Conservation (phyloP, 2,888 invertebrate species). For the Dasysyrphus albostriatus region DNA sequence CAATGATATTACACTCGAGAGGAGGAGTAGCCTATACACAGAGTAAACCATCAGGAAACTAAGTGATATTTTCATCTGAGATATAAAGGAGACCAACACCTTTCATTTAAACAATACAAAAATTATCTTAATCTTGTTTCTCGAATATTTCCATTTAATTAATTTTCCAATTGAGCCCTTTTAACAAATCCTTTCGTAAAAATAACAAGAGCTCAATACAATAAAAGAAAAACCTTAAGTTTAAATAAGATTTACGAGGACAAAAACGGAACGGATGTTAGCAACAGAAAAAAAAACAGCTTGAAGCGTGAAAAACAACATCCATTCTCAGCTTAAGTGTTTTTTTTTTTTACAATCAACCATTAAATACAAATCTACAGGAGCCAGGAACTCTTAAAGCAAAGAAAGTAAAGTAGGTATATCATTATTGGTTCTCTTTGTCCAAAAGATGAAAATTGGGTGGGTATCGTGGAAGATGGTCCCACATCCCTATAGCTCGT, state of each 20-base stretch:
- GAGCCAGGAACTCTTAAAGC: slow-evolving; percentile 5
- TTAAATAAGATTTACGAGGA: slow-evolving; percentile 68
- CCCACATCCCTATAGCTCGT: background rate
- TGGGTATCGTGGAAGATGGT: background rate
- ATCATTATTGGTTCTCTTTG: slow-evolving; percentile 12
- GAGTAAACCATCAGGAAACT: background rate
- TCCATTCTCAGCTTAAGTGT: slow-evolving; percentile 41
- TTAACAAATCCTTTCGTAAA: slow-evolving; percentile 44
- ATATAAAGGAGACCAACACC: background rate
- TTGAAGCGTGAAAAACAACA: slow-evolving; percentile 43
- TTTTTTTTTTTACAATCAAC: slow-evolving; percentile 46
- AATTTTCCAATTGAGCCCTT: slow-evolving; percentile 47
- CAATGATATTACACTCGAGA: background rate
- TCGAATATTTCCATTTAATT: slow-evolving; percentile 65
- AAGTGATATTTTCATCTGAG: background rate
- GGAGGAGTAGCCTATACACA: background rate
- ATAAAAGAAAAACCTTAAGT: slow-evolving; percentile 51
- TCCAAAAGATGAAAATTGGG: slow-evolving; percentile 28
- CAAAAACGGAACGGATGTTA: slow-evolving; percentile 32
- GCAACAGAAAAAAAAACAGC: slow-evolving; percentile 11
- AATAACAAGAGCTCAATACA: slow-evolving; percentile 36
- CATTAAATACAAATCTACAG: slow-evolving; percentile 55
- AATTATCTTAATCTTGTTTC: slow-evolving; percentile 29
- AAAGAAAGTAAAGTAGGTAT: slow-evolving; percentile 12
- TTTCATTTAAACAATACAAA: background rate